Base-by-base conservation (phyloP, 1,140 invertebrate genomes). In the Agrypnia vestita region DNA sequence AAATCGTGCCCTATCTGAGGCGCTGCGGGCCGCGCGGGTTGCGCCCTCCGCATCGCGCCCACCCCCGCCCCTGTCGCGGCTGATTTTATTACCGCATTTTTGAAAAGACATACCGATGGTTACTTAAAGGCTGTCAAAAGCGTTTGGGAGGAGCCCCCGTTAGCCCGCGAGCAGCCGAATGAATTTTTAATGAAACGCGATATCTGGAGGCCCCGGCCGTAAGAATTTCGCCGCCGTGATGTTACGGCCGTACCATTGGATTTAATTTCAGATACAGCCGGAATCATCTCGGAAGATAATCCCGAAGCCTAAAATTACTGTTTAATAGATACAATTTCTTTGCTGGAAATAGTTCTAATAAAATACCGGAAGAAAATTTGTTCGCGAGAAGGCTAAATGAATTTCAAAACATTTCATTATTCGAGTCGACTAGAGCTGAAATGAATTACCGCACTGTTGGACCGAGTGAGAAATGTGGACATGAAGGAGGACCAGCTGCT, bases 1-100 rank as follows among this genome's bases (percentile, higher is more conserved):
- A 78, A 80, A 78, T 82, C 81, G 81, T 82, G 81, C 81, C 55
- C 67, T 82, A 82, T 82, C 81, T 73, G 25, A 19, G 55, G n/a
- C 25, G 13, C 62, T 51, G 46, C 61, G 46, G 59, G 75, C 75
- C 21, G 15, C 15, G 25, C 25, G 19, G 62, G 13, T 47, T 64
- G 15, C 51, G 71, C 71, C 53, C 71, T 74, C 49, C 9, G 35
- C 6, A 61, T 61, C 15, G 56, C 56, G 0, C 12, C 15, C 19
- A 61, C 56, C n/a, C 56, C 17, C 17, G 25, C 21, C 19, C 69
- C 51, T 55, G 44, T 44, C 19, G 53, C 6, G 21, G 43, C 6
- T 55, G 71, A 74, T 74, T 74, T 74, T 74, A 74, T 74, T 74
- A 59, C 25, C 15, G 35, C 56, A 44, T 55, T 73, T 43, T 49